These are phyloP conservation scores for Rotaria magnacalcarata DNA, from an alignment of 2,888 invertebrate species.

Conservation along the genomic window DNA sequence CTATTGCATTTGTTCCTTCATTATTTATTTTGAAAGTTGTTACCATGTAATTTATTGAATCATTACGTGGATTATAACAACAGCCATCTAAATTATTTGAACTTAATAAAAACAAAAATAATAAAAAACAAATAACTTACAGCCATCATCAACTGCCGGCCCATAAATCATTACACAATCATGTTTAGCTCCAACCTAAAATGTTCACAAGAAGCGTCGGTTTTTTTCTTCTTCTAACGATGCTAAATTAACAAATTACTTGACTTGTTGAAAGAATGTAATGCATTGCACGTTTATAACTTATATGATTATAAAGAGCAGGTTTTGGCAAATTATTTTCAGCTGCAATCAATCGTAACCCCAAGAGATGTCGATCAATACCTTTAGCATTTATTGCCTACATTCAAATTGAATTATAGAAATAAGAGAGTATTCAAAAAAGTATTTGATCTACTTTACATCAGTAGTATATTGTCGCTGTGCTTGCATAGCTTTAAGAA, in stretches of 20 bases:
- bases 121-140: neutral
- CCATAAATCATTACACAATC: constrained; percentile 36
- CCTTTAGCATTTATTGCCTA: constrained; percentile 40
- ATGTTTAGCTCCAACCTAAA: constrained; percentile 35
- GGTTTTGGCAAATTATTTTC: constrained; percentile 39
- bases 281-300: constrained; percentile 36
- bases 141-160: constrained; percentile 43
- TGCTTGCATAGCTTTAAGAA: constrained; percentile 39
- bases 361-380: constrained; percentile 43
- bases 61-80: constrained; percentile 28
- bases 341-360: constrained; percentile 36
- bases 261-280: constrained; percentile 44
- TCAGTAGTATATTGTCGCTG: constrained; percentile 38
- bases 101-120: too few relatives aligned
- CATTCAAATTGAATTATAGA: neutral
- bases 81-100: neutral
- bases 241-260: neutral
- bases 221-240: neutral
- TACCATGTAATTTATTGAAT: constrained; percentile 15
- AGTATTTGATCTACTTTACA: neutral
- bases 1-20: neutral
- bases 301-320: constrained; percentile 33
- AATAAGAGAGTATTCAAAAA: too few relatives aligned
- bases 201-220: neutral
- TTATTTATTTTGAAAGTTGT: neutral